Percentiles rank a stretch among this genome's conserved stretches.
Conservation (phyloP, 2,888 invertebrate species). For the Eristalis intricaria region DNA sequence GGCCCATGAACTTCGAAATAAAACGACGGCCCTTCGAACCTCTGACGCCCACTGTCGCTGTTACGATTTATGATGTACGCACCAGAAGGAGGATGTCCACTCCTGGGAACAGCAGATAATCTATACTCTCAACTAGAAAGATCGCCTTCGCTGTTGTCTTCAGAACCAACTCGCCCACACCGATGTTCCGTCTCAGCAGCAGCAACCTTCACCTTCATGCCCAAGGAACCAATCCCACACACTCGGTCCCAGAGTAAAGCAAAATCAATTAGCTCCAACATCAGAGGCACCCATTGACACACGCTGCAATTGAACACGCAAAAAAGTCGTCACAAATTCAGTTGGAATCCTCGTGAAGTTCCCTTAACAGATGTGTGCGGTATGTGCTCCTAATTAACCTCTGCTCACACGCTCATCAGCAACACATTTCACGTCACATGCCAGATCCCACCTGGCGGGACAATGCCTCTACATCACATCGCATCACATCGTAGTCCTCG, state of each 20-base stretch:
- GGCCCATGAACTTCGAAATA: no score
- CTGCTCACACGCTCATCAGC: not conserved
- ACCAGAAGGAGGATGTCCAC: not conserved
- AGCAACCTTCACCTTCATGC: not conserved
- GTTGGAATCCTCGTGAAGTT: not conserved
- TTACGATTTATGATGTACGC: no score
- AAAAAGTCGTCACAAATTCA: not conserved
- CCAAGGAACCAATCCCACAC: not conserved
- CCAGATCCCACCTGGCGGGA: not conserved
- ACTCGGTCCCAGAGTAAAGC: not conserved
- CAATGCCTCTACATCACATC: constrained; percentile 4
- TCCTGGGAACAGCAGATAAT: not conserved
- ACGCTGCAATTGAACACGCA: not conserved
- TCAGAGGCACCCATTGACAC: not conserved
- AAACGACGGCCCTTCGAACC: no score
- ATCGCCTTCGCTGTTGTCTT: not conserved
- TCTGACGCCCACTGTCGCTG: no score
- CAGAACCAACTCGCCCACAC: not conserved
- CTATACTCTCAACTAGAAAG: not conserved
- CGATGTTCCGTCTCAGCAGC: not conserved
- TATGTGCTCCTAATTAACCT: constrained; percentile 30
- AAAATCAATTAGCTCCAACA: not conserved
- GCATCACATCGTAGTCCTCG: not conserved
- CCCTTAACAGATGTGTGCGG: constrained; percentile 3
- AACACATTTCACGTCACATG: constrained; percentile 14